Percentiles rank a stretch among this genome's conserved stretches.
Evolutionary conservation across 2,113 vertebrate genomes (phyloP).

Genomic region (Nematolebias whitei): DNA sequence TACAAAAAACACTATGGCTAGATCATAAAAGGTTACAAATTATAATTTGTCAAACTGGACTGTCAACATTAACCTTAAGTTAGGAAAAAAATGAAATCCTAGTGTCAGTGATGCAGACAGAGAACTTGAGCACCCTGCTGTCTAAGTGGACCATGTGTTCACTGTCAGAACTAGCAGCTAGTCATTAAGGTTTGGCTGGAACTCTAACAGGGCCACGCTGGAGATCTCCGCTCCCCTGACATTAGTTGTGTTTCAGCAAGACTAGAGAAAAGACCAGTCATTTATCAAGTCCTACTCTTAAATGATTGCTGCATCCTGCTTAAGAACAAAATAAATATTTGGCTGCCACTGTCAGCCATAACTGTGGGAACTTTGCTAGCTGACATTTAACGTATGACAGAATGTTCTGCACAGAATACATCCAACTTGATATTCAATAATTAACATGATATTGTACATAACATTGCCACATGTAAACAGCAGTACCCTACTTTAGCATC

Average conservation of each 20-base stretch:
- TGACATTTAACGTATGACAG: no score
- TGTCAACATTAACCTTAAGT: not conserved
- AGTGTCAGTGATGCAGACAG: not conserved
- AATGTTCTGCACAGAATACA: no score
- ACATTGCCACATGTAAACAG: no score
- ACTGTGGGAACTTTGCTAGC: not conserved
- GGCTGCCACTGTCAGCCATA: not conserved
- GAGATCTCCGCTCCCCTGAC: conserved; percentile 3
- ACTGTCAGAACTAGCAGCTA: conserved; percentile 12
- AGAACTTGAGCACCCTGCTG: conserved; percentile 9
- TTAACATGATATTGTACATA: no score
- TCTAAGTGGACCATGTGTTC: conserved; percentile 38
- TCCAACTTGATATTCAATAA: no score
- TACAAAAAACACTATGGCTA: no score
- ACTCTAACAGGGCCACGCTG: conserved; percentile 4
- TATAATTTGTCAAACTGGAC: no score
- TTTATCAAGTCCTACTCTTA: no score
- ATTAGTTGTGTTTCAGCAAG: not conserved
- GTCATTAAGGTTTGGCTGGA: conserved; percentile 18
- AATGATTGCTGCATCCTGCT: not conserved
- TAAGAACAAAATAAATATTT: not conserved
- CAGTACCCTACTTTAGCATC: no score
- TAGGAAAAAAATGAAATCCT: conserved; percentile 13
- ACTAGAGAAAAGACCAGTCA: not conserved
- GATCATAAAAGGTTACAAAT: no score